Conservation (phyloP, 1,140 invertebrate species). For the Drosophila nikananu region DNA sequence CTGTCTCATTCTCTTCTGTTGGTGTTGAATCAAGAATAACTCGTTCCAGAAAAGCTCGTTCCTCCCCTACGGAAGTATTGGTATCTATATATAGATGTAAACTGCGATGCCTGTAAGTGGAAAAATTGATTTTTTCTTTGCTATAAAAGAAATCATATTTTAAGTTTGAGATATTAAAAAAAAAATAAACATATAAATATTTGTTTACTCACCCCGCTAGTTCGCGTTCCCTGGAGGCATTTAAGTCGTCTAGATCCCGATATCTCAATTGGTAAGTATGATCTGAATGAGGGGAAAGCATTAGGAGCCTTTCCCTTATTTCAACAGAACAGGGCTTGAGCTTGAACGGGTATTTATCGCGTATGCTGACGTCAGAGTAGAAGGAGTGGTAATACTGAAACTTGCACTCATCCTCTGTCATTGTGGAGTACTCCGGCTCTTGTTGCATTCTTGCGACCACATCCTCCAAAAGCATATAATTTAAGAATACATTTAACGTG, state of each 20-base stretch:
- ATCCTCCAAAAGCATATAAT: too few species aligned
- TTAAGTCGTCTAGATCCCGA: neutral
- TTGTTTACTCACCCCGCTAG: slow-evolving; percentile 18
- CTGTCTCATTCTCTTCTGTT: neutral
- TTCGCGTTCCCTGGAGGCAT: slow-evolving; percentile 17
- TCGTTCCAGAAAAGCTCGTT: slow-evolving; percentile 7
- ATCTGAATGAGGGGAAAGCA: neutral
- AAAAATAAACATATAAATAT: neutral
- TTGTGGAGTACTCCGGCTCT: too few species aligned
- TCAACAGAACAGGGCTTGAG: too few species aligned
- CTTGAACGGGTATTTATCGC: too few species aligned
- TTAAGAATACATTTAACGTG: too few species aligned
- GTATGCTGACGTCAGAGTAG: too few species aligned
- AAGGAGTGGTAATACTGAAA: too few species aligned
- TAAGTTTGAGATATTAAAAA: neutral
- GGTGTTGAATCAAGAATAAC: slow-evolving; percentile 2
- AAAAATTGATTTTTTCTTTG: slow-evolving; percentile 3
- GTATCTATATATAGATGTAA: slow-evolving; percentile 13
- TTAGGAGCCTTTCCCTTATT: slow-evolving; percentile 18
- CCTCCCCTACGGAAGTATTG: neutral
- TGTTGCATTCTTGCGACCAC: too few species aligned
- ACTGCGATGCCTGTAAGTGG: slow-evolving; percentile 13
- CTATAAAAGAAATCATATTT: slow-evolving; percentile 7
- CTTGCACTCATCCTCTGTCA: too few species aligned
- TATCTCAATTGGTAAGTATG: accelerated